phyloP scores from a whole-genome alignment of 2,888 invertebrate species.

The Trypoxylon attenuatum region DNA sequence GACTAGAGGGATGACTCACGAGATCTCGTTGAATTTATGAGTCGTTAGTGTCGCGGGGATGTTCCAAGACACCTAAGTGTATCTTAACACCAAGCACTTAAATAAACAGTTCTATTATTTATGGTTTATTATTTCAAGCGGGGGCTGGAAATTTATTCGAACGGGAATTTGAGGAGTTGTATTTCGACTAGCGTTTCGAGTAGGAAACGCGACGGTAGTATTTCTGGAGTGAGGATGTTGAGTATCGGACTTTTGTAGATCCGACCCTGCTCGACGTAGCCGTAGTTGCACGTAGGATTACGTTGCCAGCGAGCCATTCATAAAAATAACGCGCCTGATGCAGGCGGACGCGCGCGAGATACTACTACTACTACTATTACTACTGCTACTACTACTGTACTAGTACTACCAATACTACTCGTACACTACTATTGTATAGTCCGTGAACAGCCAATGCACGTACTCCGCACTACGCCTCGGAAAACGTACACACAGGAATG shows the following conservation, averaged over 20 bases:
- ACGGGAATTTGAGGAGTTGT: no score
- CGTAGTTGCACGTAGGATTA: constrained; percentile 53
- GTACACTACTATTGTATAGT: constrained; percentile 25
- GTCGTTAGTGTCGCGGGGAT: no score
- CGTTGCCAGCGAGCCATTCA: constrained; percentile 67
- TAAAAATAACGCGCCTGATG: constrained; percentile 72
- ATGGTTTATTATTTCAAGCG: no score
- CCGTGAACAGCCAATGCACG: constrained; percentile 54
- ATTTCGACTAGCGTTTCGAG: no score
- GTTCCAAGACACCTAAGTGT: no score
- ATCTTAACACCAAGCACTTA: no score
- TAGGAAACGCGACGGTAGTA: no score
- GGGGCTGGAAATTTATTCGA: no score
- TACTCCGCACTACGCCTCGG: not conserved
- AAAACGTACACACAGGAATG: not conserved
- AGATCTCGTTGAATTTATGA: no score
- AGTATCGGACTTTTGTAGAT: constrained; percentile 4
- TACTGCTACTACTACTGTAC: constrained; percentile 42
- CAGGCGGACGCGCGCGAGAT: constrained; percentile 50
- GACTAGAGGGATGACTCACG: no score
- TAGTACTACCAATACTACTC: constrained; percentile 8
- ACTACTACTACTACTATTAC: constrained; percentile 18
- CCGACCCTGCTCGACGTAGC: constrained; percentile 30
- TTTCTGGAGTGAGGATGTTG: no score
- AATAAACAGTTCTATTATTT: no score